Percentiles rank a stretch among this genome's conserved stretches.
These are phyloP conservation scores for Drosophila bifasciata DNA, from an alignment of 1,140 invertebrate genomes.

Conservation along the genomic window DNA sequence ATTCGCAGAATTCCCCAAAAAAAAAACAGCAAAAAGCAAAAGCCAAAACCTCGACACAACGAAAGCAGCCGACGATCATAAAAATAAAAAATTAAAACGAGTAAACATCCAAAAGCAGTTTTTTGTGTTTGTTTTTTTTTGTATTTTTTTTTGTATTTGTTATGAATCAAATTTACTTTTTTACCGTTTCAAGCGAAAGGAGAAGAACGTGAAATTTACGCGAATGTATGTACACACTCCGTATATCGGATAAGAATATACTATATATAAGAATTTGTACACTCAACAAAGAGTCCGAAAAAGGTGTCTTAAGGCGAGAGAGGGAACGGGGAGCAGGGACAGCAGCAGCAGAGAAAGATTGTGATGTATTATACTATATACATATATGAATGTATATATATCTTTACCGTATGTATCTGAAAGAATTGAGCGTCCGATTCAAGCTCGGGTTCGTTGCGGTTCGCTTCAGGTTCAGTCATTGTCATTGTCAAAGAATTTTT, in stretches of 20 bases:
- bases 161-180: slow-evolving; percentile 82
- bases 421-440: slow-evolving; percentile 24
- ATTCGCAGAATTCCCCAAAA: slow-evolving; percentile 78
- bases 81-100: slow-evolving; percentile 35
- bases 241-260: slow-evolving; percentile 1
- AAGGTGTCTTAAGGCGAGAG: background rate
- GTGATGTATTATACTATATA: slow-evolving; percentile 16
- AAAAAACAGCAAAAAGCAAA: slow-evolving; percentile 37
- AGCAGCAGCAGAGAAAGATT: background rate
- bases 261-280: slow-evolving; percentile 15
- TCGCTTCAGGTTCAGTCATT: slow-evolving; percentile 42
- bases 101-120: slow-evolving; percentile 47
- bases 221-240: slow-evolving; percentile 18
- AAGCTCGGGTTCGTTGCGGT: background rate
- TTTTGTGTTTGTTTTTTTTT: slow-evolving; percentile 32
- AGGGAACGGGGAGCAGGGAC: background rate
- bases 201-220: slow-evolving; percentile 46
- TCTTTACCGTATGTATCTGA: slow-evolving; percentile 19
- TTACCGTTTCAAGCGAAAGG: slow-evolving; percentile 83
- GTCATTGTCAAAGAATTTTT: slow-evolving; percentile 78
- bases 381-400: slow-evolving; percentile 21
- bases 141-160: background rate
- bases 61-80: slow-evolving; percentile 37
- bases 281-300: slow-evolving; percentile 6
- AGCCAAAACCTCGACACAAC: slow-evolving; percentile 10